Base-by-base conservation (phyloP, 2,113 vertebrate species). In the Muscicapa adusta region DNA sequence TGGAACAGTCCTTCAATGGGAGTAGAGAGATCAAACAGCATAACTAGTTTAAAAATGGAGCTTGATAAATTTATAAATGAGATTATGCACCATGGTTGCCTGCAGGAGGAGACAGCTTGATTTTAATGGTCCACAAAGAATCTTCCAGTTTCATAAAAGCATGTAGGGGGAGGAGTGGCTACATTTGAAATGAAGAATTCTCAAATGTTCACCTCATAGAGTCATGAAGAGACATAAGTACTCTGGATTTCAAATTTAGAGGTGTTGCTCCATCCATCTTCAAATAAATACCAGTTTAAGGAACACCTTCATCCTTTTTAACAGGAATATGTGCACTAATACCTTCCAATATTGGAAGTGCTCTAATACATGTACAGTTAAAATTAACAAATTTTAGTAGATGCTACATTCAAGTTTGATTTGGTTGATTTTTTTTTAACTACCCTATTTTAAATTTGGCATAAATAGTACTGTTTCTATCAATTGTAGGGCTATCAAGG, bases 51-150 rank as follows among this genome's bases (percentile, higher is more conserved):
- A 24, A 94, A 91, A 96, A 82, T 50, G 17, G 51, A 89, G 45
- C 45, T 88, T 57, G 45, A 75, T 93, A 85, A 81, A 89, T 89
- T 81, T 85, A 28, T 89, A 85, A 87, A 95, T 75, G 53, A 75
- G 77, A 93, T 91, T 95, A 94, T 82, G 25, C 24, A 58, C 9
- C 19, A 79, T 63, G 38, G 68, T 6, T 91, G 73, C 38, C 61
- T 67, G 51, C 16, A 89, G n/a, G 28, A 76, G 58, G 14, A 58
- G 47, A 12, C 2, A 9, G 6, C 65, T 94, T 67, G 40, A 63
- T 80, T 84, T 89, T 74, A 85, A 36, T 58, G 22, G 18, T 71
- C 26, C 29, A 60, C 61, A 48, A 89, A 89, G 65, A 89, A 54
- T 2, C 14, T 91, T 58, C 16, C 31, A 56, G 23, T 62, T n/a